A percentile compares a stretch with the other conserved stretches of the same genome.
Evolutionary conservation across 2,888 invertebrate genomes (phyloP).

Genomic region (Lypha dubia): DNA sequence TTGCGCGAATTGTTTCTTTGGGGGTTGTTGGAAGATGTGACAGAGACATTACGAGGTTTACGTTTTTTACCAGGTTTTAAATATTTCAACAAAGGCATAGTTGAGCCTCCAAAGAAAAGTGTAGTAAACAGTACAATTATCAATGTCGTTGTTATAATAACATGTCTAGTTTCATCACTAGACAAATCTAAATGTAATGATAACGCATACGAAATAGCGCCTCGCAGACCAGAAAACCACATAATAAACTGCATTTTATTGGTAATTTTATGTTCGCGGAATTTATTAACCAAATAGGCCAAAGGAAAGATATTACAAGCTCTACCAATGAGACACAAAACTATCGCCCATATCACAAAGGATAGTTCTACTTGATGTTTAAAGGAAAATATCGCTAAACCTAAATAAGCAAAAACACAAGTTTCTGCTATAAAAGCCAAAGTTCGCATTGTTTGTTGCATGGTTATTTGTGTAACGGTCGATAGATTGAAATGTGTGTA

Average conservation of each 20-base stretch:
- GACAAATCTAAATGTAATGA: constrained; percentile 97
- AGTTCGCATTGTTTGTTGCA: constrained; percentile 98
- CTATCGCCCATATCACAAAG: constrained; percentile 96
- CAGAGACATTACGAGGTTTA: constrained; percentile 76
- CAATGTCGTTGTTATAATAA: constrained; percentile 98
- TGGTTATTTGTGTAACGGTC: constrained; percentile 99
- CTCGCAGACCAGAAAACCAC: constrained; percentile 99
- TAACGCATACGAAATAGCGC: constrained; percentile 98
- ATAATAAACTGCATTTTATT: constrained; percentile 99
- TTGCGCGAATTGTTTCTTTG: constrained; percentile 85
- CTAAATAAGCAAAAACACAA: constrained; percentile 99
- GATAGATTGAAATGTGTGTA: constrained; percentile 99
- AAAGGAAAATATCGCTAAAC: constrained; percentile 90
- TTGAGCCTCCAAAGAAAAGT: constrained; percentile 97
- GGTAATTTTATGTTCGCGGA: constrained; percentile 98
- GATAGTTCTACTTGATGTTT: constrained; percentile 95
- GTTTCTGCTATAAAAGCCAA: constrained; percentile 99
- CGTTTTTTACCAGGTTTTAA: constrained; percentile 85
- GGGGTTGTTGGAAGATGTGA: constrained; percentile 78
- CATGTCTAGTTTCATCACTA: constrained; percentile 94
- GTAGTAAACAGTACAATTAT: constrained; percentile 98
- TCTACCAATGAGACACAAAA: constrained; percentile 95
- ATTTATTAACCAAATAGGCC: constrained; percentile 96
- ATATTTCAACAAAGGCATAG: constrained; percentile 98
- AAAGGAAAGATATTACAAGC: constrained; percentile 99